Base-by-base conservation (phyloP, 2,797 vertebrate genomes). In the Telmatherina bonti region DNA sequence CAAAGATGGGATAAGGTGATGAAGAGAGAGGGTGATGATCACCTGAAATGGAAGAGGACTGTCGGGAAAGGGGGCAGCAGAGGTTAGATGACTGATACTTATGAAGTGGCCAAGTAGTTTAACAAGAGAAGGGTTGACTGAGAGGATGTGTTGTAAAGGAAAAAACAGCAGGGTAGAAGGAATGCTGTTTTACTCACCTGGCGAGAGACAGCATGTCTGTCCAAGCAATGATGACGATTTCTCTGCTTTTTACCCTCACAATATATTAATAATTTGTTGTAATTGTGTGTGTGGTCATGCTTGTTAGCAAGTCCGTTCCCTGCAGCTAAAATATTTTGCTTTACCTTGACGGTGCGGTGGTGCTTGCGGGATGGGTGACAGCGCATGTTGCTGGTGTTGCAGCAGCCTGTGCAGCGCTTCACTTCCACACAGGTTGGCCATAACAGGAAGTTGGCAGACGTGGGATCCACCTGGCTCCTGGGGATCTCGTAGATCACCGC, bases 401-500 rank as follows among this genome's bases (percentile, higher is more conserved):
- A 93, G 87, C 97, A 98, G 86, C 97, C 97, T 0, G 96, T 97
- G 88, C 97, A 98, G 74, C 97, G 96, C 72, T 94, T 96, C 92
- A 98, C 96, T 93, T 98, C 97, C 93, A 98, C 97, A 6, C 97
- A 98, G 15, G 96, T 95, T 0, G 97, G 97, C 97, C 97, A 98
- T 91, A 98, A 96, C 93, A 98, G 93, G 91, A 98, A 98, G 92
- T 98, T 98, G 90, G 97, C 96, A 9, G 97, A 96, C 6, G 97
- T 97, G 85, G 97, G 95, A 90, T 98, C 97, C 72, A 98, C 96
- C 94, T 97, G 96, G 89, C 96, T 97, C 92, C 97, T 95, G 90
- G 96, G 96, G 87, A 98, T 98, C 95, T 98, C 96, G 0, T 97
- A 97, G 83, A 97, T 97, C 91, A 97, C 96, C 29, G 96, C 98